Evolutionary conservation across 2,888 invertebrate species (phyloP), one percentile per base, ranked within the genome.

Genomic region (Brachynemurus nebulosus): DNA sequence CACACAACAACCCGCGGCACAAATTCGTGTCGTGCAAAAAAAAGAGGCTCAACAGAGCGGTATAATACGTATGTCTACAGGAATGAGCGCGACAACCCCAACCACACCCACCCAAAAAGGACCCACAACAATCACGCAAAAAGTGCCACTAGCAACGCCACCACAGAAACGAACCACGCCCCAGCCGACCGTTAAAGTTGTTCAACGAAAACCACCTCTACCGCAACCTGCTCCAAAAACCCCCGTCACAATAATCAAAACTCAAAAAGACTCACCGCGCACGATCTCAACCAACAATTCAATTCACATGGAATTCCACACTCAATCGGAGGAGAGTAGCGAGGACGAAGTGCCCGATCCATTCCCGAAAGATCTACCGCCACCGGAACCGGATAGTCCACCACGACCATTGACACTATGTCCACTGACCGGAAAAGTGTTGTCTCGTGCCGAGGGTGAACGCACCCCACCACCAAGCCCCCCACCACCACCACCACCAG

Each of bases 331-430:
- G 27, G 71, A 71, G 27, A 71, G 63, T 56, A 76, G 68, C 53
- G 76, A 80, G 36, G 76, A 76, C 59, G 80, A 78, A 50, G 59
- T 77, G 48, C 70, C 71, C 51, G 78, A 80, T 57, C 70, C 71
- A 53, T 78, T 77, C 66, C 76, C 76, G 16, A 58, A 59, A 9
- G 69, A 69, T 44, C 56, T 68, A 47, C 72, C 72, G 47, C 60
- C 75, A 35, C 64, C 74, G 11, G 65, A 66, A 49, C 73, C 74
- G 1, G 71, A 71, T n/a, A 76, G 76, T 57, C 82, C 80, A 16
- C 75, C 76, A 8, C 69, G 76, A 46, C 76, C 76, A 44, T 74
- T 82, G 44, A 78, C 81, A 37, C 66, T 88, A 50, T 85, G 85
- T 56, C 80, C 80, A 1, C 62, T 74, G 12, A 79, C 79, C 2